These are phyloP conservation scores for Pentalonia nigronervosa DNA, from an alignment of 1,140 invertebrate genomes.

Conservation along the genomic window DNA sequence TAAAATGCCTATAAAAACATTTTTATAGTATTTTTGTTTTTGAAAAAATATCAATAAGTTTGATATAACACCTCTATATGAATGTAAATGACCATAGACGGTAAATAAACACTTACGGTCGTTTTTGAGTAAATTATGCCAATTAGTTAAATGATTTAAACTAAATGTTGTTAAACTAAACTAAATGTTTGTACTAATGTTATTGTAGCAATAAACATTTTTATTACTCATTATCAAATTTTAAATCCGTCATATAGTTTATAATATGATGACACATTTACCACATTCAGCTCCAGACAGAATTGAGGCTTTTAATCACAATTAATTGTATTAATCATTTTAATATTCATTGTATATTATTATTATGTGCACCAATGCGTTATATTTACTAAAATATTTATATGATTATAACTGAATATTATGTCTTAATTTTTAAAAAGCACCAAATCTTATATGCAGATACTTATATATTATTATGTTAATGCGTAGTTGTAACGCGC, in stretches of 20 bases:
- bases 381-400: background rate
- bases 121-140: no score
- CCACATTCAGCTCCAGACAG: background rate
- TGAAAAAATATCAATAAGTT: background rate
- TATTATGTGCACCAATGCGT: background rate
- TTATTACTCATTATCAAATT: background rate
- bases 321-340: background rate
- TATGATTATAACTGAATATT: background rate
- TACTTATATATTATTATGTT: background rate
- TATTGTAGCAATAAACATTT: no score
- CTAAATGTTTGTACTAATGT: no score
- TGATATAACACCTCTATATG: no score
- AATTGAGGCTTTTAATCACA: background rate
- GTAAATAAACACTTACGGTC: no score
- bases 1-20: background rate
- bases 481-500: background rate
- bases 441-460: background rate
- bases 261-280: background rate
- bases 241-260: background rate
- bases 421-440: background rate
- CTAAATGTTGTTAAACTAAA: no score
- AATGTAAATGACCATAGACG: no score
- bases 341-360: background rate
- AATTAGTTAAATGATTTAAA: no score
- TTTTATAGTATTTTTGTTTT: background rate